Evolutionary conservation across 1,140 invertebrate species (phyloP), one percentile per base, ranked within the genome.

Genomic region (Drosophila sp.): DNA sequence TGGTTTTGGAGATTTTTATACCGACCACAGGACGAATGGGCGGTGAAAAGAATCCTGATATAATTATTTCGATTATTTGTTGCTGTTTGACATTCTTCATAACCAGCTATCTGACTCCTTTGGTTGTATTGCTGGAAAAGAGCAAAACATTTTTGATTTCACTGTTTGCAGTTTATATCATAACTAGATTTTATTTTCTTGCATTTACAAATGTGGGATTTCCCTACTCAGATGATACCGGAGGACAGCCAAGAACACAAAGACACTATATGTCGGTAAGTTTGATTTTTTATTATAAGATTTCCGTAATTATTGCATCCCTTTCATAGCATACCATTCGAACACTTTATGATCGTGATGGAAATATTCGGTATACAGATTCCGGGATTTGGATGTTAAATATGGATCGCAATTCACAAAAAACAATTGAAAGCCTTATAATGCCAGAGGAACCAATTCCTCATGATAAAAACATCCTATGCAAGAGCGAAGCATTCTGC

Each of bases 401-500:
- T 50, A 50, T 50, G 44, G 44, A 50, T 50, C 44, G 44, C 7
- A 50, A 50, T 27, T 50, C 44, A 25, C 23, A 50, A 50, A 50
- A 50, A 50, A 50, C 44, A 50, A 50, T 50, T 8, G 44, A 50
- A 27, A 50, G 44, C 44, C 3, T 50, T 10, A 50, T 50, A 27
- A 50, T 50, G 44, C 44, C 44, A 50, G 44, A 50, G n/a, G 44
- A 50, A 50, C 44, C 44, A 3, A 50, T 50, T 10, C 44, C 44
- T 6, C 2, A 50, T 27, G 7, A 8, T 10, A 50, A 50, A 50
- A 50, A 50, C 4, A 50, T 50, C 7, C 10, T 50, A 25, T 50
- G 44, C 23, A 50, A 50, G 8, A 50, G 44, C 44, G 44, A 50
- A 10, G 23, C 25, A 0, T 50, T 50, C 4, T 50, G 44, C 8